Evolutionary conservation across 2,888 invertebrate species (phyloP).

Genomic region (Oscheius onirici): DNA sequence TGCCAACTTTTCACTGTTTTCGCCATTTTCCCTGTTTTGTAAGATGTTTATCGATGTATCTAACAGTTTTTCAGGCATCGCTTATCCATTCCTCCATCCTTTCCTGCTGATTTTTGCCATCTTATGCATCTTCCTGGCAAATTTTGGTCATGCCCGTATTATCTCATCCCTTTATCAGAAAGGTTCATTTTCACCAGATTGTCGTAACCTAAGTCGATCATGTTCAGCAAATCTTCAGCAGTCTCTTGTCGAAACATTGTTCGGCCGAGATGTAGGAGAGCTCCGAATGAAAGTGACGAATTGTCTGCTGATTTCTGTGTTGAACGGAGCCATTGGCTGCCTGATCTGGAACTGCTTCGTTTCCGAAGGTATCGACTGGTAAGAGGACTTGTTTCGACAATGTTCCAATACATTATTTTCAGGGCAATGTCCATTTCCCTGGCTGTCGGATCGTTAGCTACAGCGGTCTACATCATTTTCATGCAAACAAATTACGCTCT

Average conservation of each 20-base stretch:
- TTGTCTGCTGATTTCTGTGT: not conserved
- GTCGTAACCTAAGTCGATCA: not conserved
- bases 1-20: not conserved
- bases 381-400: too few species aligned
- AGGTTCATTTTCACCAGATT: not conserved
- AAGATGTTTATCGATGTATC: not conserved
- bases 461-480: not conserved
- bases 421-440: not conserved
- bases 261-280: not conserved
- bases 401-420: not conserved
- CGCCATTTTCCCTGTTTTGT: not conserved
- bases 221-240: not conserved
- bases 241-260: not conserved
- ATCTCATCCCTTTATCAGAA: not conserved
- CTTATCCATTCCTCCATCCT: not conserved
- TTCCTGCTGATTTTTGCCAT: not conserved
- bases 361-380: not conserved
- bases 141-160: not conserved
- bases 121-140: not conserved
- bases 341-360: not conserved
- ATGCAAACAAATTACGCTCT: not conserved
- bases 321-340: not conserved
- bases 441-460: not conserved
- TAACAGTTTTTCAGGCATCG: not conserved
- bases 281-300: not conserved